phyloP scores from a whole-genome alignment of 2,888 invertebrate species.

The Agapetus fuscipes region DNA sequence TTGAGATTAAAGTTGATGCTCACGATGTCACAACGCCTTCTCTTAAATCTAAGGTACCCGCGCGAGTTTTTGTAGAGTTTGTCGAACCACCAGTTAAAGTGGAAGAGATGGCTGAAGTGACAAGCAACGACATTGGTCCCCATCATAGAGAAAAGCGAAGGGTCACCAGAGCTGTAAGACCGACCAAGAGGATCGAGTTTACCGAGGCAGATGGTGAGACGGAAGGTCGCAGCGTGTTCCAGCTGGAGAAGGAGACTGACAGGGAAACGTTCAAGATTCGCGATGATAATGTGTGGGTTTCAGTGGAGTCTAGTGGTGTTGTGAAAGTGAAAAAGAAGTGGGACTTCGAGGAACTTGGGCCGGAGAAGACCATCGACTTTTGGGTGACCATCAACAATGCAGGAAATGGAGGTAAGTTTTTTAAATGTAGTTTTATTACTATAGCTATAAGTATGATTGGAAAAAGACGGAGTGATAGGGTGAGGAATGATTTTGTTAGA shows the following conservation, averaged over 20 bases:
- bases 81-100: conserved; percentile 40
- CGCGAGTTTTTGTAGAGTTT: conserved; percentile 70
- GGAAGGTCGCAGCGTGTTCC: conserved; percentile 81
- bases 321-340: conserved; percentile 93
- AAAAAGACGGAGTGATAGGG: no score
- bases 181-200: conserved; percentile 88
- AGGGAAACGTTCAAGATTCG: conserved; percentile 88
- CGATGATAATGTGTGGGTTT: conserved; percentile 91
- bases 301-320: conserved; percentile 83
- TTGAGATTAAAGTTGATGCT: conserved; percentile 67
- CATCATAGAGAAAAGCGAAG: conserved; percentile 65
- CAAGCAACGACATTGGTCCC: conserved; percentile 46
- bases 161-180: conserved; percentile 83
- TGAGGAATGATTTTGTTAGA: no score
- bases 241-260: conserved; percentile 84
- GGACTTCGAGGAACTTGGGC: conserved; percentile 91
- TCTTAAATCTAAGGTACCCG: conserved; percentile 57
- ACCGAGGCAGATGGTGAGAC: conserved; percentile 84
- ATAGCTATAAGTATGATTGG: no score
- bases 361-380: conserved; percentile 91
- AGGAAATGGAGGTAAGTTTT: conserved; percentile 67
- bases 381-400: conserved; percentile 91
- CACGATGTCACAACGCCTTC: conserved; percentile 74
- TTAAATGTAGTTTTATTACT: neutral
- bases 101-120: conserved; percentile 39